Conservation (phyloP, 2,113 vertebrate species). For the Sterna hirundo region DNA sequence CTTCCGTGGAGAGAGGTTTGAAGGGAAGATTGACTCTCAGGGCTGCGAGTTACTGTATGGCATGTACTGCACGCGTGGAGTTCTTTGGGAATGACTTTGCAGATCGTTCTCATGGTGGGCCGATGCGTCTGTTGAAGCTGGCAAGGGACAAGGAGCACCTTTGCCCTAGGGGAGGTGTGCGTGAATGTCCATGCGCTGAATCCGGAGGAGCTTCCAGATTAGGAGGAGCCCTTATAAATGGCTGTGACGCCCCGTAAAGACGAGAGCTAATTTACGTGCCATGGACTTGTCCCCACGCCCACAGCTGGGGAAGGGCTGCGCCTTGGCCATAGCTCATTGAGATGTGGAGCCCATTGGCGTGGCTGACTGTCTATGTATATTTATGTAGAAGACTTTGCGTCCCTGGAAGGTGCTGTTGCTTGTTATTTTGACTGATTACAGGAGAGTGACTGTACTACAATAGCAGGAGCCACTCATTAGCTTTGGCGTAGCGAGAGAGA, state of each 20-base stretch:
- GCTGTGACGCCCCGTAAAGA: not conserved
- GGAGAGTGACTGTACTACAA: conserved; percentile 65
- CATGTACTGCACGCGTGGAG: accelerated
- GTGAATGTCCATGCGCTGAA: accelerated
- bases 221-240: not conserved
- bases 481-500: conserved; percentile 59
- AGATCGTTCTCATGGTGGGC: not conserved
- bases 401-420: conserved; percentile 72
- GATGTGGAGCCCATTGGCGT: conserved; percentile 25
- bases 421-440: conserved; percentile 80
- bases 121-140: accelerated
- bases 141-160: not conserved
- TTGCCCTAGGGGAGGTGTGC: not conserved
- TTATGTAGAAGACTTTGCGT: conserved; percentile 56
- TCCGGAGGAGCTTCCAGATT: not conserved
- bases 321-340: conserved; percentile 23
- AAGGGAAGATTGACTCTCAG: not conserved
- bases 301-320: not conserved
- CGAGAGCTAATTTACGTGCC: not conserved
- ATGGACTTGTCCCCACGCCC: not conserved
- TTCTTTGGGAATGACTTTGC: not conserved
- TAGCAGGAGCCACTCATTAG: conserved; percentile 76
- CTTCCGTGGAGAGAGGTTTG: not conserved
- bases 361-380: conserved; percentile 60
- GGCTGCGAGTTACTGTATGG: accelerated